These are phyloP conservation scores for Glossosoma conforme DNA, from an alignment of 1,140 invertebrate species.

Conservation along the genomic window DNA sequence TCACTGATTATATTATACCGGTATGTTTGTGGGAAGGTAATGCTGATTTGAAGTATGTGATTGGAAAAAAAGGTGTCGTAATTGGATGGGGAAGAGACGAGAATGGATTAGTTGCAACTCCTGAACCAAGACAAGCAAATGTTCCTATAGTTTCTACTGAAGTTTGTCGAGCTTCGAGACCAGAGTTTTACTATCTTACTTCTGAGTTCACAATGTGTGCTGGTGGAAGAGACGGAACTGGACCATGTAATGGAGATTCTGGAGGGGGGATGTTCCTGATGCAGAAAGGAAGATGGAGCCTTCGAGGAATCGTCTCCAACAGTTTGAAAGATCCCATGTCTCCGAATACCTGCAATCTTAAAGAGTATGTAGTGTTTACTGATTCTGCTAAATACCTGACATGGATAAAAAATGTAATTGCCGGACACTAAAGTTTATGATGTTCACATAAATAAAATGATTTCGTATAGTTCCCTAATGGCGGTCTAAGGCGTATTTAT, in stretches of 20 bases:
- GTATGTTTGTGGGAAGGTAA: conserved; percentile 49
- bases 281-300: conserved; percentile 35
- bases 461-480: too few relatives aligned
- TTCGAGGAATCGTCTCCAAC: conserved; percentile 49
- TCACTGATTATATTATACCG: conserved; percentile 39
- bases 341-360: conserved; percentile 42
- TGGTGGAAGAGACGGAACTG: conserved; percentile 39
- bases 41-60: conserved; percentile 35
- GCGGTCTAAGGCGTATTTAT: too few relatives aligned
- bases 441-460: too few relatives aligned
- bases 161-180: conserved; percentile 31
- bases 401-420: conserved; percentile 40
- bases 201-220: conserved; percentile 42
- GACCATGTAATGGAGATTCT: conserved; percentile 45
- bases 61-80: conserved; percentile 39
- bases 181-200: conserved; percentile 31
- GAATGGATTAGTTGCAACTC: conserved; percentile 23
- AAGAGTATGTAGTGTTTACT: conserved; percentile 47
- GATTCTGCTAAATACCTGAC: conserved; percentile 45
- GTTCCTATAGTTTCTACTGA: conserved; percentile 40
- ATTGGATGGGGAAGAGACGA: conserved; percentile 44
- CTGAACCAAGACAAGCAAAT: conserved; percentile 34
- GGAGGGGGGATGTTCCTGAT: conserved; percentile 41
- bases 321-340: conserved; percentile 38
- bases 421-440: too few relatives aligned